phyloP scores from a whole-genome alignment of 1,140 invertebrate genomes.

The Steinernema khuongi region DNA sequence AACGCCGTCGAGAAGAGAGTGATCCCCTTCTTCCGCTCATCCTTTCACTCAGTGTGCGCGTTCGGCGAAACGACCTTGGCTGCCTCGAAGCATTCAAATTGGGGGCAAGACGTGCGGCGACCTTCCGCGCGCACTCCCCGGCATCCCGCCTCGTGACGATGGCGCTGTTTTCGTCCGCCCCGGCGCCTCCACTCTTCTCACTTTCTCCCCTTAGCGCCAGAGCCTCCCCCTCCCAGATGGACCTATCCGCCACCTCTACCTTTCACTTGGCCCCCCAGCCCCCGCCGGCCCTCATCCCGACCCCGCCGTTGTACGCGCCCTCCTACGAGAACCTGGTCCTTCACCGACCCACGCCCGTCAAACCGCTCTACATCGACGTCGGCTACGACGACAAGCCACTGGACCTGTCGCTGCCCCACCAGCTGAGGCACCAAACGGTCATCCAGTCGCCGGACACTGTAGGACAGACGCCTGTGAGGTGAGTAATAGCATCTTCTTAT shows the following conservation, averaged over 20 bases:
- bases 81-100: conserved; percentile 12
- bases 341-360: neutral
- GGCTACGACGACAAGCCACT: neutral
- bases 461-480: neutral
- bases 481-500: neutral
- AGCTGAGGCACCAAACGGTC: neutral
- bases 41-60: conserved; percentile 2
- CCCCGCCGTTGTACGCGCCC: neutral
- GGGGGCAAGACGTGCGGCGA: conserved; percentile 14
- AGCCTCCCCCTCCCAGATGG: neutral
- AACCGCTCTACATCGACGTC: neutral
- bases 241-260: neutral
- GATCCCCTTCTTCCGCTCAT: neutral
- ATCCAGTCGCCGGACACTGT: conserved; percentile 2
- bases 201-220: conserved; percentile 7
- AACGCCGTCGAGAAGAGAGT: neutral
- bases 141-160: neutral
- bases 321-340: neutral
- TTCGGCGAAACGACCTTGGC: conserved; percentile 16
- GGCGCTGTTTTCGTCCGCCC: neutral
- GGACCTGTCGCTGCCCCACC: neutral
- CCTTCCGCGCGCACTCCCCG: neutral
- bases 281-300: neutral
- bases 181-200: neutral
- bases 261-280: neutral